Base-by-base conservation (phyloP, 1,140 invertebrate genomes). In the Dendroctonus valens region DNA sequence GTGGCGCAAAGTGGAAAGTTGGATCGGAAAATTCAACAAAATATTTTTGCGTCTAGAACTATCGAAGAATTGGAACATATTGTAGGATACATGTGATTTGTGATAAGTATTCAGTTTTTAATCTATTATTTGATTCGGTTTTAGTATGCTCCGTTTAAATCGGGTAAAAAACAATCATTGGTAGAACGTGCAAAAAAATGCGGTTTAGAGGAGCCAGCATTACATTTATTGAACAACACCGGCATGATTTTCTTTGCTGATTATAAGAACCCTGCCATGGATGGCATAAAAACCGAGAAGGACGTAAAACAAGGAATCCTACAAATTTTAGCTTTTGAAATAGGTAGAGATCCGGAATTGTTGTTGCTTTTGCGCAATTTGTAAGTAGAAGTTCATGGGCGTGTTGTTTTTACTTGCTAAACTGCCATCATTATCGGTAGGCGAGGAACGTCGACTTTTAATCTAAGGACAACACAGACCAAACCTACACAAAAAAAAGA, bases 141-240 rank as follows among this genome's bases (percentile, higher is more conserved):
- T 70, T 77, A 91, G 85, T 91, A 91, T 83, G 87, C 90, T 2
- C 87, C 91, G 14, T 91, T 88, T 69, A 94, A 94, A 80, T 81
- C 86, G 7, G 83, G 83, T 38, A 81, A 83, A 51, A 92, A 90
- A 71, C 78, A 85, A 59, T 88, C 88, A 38, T 78, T 93, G 52
- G 89, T 90, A 38, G 91, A 93, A 67, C 83, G 86, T 75, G 92
- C 92, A 0, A 85, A 86, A 65, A 83, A 86, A 9, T 73, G 93
- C 14, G 92, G 92, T 7, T 79, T 96, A 61, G 89, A 88, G 74
- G 73, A 79, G 26, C 74, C 84, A 70, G 89, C 91, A 14, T 65
- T 85, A 12, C 77, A 77, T 48, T 78, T 89, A 59, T 74, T 92
- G 3, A 81, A 84, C 68, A 85, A 85, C 51, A 70, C 74, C 5